A percentile compares a stretch with the other conserved stretches of the same genome.
These are phyloP conservation scores for Geotrypetes seraphini DNA, from an alignment of 2,797 vertebrate species.

Conservation along the genomic window DNA sequence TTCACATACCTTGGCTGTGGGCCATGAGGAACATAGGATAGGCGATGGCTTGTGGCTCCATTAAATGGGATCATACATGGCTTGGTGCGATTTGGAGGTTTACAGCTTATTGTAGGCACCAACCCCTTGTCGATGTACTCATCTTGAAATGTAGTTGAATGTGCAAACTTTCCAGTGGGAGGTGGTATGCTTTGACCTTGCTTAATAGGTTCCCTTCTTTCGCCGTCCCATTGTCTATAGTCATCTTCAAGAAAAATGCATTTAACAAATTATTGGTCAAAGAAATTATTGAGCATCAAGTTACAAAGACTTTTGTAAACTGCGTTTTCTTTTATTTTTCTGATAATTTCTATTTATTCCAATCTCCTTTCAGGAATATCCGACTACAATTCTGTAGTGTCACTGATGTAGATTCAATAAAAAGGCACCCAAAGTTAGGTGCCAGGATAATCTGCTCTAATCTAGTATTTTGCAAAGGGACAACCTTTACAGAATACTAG, in stretches of 20 bases:
- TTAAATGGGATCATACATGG: slow-evolving; percentile 45
- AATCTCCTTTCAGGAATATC: too few species aligned
- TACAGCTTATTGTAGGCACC: slow-evolving; percentile 46
- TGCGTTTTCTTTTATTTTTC: too few species aligned
- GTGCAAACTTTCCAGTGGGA: slow-evolving; percentile 59
- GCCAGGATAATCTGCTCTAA: too few species aligned
- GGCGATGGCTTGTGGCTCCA: slow-evolving; percentile 49
- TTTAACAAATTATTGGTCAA: neutral
- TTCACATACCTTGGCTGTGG: slow-evolving; percentile 31
- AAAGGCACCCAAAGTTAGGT: too few species aligned
- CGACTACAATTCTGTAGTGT: too few species aligned
- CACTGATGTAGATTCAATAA: too few species aligned
- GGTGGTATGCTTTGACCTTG: slow-evolving; percentile 45
- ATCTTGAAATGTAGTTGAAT: slow-evolving; percentile 68
- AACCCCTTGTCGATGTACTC: slow-evolving; percentile 47
- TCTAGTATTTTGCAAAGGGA: too few species aligned
- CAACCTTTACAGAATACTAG: too few species aligned
- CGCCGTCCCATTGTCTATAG: slow-evolving; percentile 55
- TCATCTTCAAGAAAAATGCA: slow-evolving; percentile 54
- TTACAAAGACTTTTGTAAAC: too few species aligned
- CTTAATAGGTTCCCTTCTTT: slow-evolving; percentile 48
- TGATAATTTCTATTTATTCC: too few species aligned
- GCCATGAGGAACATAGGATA: slow-evolving; percentile 44
- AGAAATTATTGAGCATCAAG: too few species aligned
- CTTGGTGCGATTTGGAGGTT: slow-evolving; percentile 35